A percentile compares a stretch with the other conserved stretches of the same genome.
phyloP scores from a whole-genome alignment of 2,113 vertebrate genomes.

The Eleginops maclovinus region DNA sequence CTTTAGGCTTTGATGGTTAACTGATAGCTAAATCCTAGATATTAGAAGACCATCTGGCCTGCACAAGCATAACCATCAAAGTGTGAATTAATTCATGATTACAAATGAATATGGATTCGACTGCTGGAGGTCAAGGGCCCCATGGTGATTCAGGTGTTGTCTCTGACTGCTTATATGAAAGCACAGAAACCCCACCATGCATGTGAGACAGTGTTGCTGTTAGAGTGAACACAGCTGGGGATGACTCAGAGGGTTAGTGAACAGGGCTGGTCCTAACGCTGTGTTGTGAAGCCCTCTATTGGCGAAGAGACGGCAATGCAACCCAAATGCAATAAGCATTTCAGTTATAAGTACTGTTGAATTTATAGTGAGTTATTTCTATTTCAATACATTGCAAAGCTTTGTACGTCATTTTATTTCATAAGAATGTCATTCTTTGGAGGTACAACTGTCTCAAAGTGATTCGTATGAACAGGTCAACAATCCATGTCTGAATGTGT shows the following conservation, averaged over 20 bases:
- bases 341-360: neutral
- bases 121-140: conserved; percentile 35
- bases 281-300: conserved; percentile 66
- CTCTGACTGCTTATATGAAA: conserved; percentile 1
- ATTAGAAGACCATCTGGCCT: conserved; percentile 31
- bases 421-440: too few species aligned
- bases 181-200: conserved; percentile 17
- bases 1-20: neutral
- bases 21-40: conserved; percentile 6
- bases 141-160: conserved; percentile 38
- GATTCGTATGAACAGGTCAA: too few species aligned
- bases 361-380: neutral
- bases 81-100: conserved; percentile 36
- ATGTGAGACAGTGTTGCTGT: conserved; percentile 11
- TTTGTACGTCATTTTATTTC: neutral
- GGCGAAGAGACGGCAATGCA: conserved; percentile 33
- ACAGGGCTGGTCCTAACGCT: conserved; percentile 4
- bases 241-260: conserved; percentile 61
- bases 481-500: too few species aligned
- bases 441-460: too few species aligned
- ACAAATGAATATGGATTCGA: conserved; percentile 49
- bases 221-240: conserved; percentile 8
- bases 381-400: neutral
- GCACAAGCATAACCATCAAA: conserved; percentile 32
- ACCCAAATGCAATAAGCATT: neutral